Conservation (phyloP, 1,140 invertebrate species). For the Leptopilina boulardi region DNA sequence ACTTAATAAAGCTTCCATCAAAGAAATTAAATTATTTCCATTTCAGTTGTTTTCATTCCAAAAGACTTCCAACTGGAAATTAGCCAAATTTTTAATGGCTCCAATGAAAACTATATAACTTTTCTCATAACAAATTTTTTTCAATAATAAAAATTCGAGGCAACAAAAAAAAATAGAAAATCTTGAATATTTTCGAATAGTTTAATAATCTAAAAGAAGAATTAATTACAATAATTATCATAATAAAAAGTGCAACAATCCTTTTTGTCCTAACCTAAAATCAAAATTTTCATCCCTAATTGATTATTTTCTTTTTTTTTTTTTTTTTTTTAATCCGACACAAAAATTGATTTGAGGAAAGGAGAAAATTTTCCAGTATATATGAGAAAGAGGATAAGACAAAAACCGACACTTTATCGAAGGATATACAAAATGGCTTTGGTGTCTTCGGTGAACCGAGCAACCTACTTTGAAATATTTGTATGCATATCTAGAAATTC, state of each 20-base stretch:
- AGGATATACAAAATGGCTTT: slow-evolving; percentile 56
- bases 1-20: neutral
- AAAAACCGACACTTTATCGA: slow-evolving; percentile 5
- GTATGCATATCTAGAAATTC: slow-evolving; percentile 35
- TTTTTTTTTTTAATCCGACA: neutral
- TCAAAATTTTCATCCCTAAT: no score
- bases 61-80: slow-evolving; percentile 9
- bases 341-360: neutral
- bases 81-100: slow-evolving; percentile 14
- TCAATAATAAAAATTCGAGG: neutral
- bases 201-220: no score
- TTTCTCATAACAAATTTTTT: neutral
- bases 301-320: neutral
- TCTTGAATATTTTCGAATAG: no score
- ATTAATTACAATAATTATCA: no score
- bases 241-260: no score
- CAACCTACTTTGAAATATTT: slow-evolving; percentile 62
- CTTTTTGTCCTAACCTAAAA: no score
- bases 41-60: neutral
- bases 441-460: slow-evolving; percentile 58
- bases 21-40: neutral
- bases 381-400: neutral
- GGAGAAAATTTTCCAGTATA: neutral
- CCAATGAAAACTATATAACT: neutral
- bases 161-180: no score